phyloP scores from a whole-genome alignment of 1,140 invertebrate species.

The Sminthurides bifidus region DNA sequence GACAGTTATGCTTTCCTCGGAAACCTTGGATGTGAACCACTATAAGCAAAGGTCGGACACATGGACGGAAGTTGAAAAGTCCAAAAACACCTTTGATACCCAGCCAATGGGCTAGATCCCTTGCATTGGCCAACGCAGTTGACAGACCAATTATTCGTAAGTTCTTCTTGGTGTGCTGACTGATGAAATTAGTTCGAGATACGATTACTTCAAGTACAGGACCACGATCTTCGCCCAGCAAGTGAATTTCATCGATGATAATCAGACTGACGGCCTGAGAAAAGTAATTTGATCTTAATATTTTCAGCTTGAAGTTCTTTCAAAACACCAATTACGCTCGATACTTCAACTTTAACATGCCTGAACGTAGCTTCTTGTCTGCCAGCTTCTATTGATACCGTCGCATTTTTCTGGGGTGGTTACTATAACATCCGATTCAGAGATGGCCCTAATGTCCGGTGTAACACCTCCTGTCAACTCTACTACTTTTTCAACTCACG shows the following conservation, averaged over 20 bases:
- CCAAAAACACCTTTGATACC: constrained; percentile 66
- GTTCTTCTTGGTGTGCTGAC: constrained; percentile 61
- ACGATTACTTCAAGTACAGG: constrained; percentile 63
- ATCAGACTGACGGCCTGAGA: constrained; percentile 71
- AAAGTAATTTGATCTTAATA: not conserved
- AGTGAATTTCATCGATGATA: constrained; percentile 97
- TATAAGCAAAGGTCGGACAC: constrained; percentile 90
- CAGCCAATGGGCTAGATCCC: constrained; percentile 93
- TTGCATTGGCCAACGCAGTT: constrained; percentile 93
- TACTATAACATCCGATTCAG: constrained; percentile 79
- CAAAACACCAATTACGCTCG: not conserved
- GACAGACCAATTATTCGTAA: constrained; percentile 89
- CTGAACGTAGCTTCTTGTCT: constrained; percentile 86
- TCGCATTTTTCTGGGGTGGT: constrained; percentile 99
- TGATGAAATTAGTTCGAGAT: constrained; percentile 76
- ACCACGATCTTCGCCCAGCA: constrained; percentile 79
- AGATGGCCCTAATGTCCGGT: constrained; percentile 78
- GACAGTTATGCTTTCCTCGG: constrained; percentile 95
- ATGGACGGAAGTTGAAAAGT: constrained; percentile 94
- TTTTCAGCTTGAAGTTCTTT: not conserved
- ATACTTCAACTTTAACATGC: constrained; percentile 27
- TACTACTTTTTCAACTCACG: constrained; percentile 70
- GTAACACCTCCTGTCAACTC: constrained; percentile 94
- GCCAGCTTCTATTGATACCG: constrained; percentile 93
- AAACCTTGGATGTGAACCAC: constrained; percentile 91